Evolutionary conservation across 2,888 invertebrate species (phyloP).

Genomic region (Ecliptopera silaceata): DNA sequence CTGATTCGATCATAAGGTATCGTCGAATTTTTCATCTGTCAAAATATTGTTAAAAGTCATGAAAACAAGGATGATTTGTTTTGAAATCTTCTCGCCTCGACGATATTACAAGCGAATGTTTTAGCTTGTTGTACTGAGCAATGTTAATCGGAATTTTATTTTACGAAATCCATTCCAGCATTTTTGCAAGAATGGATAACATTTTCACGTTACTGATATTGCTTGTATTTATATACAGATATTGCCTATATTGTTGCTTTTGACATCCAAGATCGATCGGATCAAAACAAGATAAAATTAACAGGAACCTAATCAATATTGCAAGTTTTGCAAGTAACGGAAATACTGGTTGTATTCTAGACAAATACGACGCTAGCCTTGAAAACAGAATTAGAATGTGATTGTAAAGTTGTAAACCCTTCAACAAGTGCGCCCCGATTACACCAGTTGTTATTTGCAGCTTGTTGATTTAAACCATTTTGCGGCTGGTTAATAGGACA

Average conservation of each 20-base stretch:
- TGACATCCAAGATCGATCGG: no score
- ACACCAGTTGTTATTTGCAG: neutral
- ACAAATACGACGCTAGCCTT: conserved; percentile 20
- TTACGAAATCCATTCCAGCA: neutral
- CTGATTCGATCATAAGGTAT: neutral
- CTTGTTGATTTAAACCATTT: no score
- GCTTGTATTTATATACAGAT: no score
- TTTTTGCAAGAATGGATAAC: neutral
- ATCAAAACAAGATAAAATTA: neutral
- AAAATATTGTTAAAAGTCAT: neutral
- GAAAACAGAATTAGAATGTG: conserved; percentile 21
- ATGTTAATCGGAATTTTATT: neutral
- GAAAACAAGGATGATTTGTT: conserved; percentile 1
- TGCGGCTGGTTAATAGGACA: no score
- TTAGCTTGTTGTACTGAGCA: neutral
- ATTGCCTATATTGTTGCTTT: no score
- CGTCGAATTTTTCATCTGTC: neutral
- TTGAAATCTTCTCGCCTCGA: neutral
- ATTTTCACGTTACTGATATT: no score
- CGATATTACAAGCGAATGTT: neutral
- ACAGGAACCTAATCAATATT: neutral
- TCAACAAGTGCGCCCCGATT: neutral
- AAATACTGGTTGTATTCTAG: conserved; percentile 10
- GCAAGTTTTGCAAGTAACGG: conserved; percentile 1
- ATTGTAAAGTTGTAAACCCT: conserved; percentile 22